These are phyloP conservation scores for Penaeus vannamei DNA, from an alignment of 1,140 invertebrate species.

Conservation along the genomic window DNA sequence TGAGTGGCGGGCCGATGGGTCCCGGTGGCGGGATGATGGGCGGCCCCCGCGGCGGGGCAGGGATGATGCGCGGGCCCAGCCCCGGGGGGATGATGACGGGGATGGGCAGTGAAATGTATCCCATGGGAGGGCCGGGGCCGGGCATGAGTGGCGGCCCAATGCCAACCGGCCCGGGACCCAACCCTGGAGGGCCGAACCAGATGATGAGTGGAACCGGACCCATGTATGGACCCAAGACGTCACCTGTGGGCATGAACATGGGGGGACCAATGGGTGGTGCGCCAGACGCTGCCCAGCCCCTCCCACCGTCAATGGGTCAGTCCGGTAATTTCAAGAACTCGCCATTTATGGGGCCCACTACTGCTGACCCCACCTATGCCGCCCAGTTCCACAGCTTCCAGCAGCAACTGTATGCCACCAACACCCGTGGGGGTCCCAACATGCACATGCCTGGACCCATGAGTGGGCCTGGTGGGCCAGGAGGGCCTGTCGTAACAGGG, in stretches of 20 bases:
- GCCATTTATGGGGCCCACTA: slow-evolving; percentile 83
- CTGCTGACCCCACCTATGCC: slow-evolving; percentile 91
- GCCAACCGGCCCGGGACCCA: slow-evolving; percentile 65
- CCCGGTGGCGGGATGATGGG: slow-evolving; percentile 69
- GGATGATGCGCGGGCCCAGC: slow-evolving; percentile 69
- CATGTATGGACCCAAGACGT: slow-evolving; percentile 69
- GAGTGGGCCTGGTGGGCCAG: slow-evolving; percentile 56
- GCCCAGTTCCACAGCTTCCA: slow-evolving; percentile 97
- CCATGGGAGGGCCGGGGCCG: slow-evolving; percentile 65
- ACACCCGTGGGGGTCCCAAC: slow-evolving; percentile 74
- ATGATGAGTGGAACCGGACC: slow-evolving; percentile 72
- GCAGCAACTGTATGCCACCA: slow-evolving; percentile 93
- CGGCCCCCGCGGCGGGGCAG: slow-evolving; percentile 68
- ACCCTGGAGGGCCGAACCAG: slow-evolving; percentile 66
- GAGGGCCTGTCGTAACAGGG: slow-evolving; percentile 63
- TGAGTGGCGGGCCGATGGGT: slow-evolving; percentile 61
- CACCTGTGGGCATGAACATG: slow-evolving; percentile 69
- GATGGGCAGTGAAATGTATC: slow-evolving; percentile 70
- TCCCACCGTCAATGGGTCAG: slow-evolving; percentile 85
- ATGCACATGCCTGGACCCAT: slow-evolving; percentile 66
- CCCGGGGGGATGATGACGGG: slow-evolving; percentile 70
- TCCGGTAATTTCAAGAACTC: slow-evolving; percentile 82
- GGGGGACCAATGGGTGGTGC: slow-evolving; percentile 72
- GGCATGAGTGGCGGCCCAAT: slow-evolving; percentile 70
- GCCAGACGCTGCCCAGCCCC: slow-evolving; percentile 78